Conservation (phyloP, 2,888 invertebrate genomes). For the Sarcophaga subvicina region DNA sequence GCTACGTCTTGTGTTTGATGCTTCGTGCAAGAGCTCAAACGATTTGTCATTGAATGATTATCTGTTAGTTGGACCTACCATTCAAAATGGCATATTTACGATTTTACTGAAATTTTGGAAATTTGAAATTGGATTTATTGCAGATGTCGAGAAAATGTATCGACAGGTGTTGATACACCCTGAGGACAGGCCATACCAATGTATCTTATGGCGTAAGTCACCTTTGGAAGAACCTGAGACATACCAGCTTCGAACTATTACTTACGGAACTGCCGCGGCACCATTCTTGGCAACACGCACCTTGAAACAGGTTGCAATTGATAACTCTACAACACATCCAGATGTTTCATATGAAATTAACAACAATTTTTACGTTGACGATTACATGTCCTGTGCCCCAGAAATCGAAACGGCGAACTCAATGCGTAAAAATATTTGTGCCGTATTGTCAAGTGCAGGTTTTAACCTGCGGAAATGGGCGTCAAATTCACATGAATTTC, state of each 20-base stretch:
- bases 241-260: too few species aligned
- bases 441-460: slow-evolving; percentile 16
- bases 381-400: slow-evolving; percentile 43
- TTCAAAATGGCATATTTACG: slow-evolving; percentile 33
- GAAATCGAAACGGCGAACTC: slow-evolving; percentile 2
- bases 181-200: too few species aligned
- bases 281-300: slow-evolving; percentile 18
- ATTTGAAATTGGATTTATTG: slow-evolving; percentile 30
- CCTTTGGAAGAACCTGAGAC: too few species aligned
- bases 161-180: too few species aligned
- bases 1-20: too few species aligned
- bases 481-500: slow-evolving; percentile 33
- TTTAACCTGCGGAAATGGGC: slow-evolving; percentile 48
- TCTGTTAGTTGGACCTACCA: slow-evolving; percentile 3
- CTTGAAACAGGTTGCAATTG: slow-evolving; percentile 16
- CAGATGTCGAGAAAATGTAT: slow-evolving; percentile 19
- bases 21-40: too few species aligned
- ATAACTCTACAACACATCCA: slow-evolving; percentile 11
- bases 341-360: too few species aligned
- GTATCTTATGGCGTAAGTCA: too few species aligned
- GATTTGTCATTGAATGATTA: too few species aligned
- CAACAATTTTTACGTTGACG: slow-evolving; percentile 48
- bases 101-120: slow-evolving; percentile 49
- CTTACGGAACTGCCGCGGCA: too few species aligned
- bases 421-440: background rate